Percentiles rank a stretch among this genome's conserved stretches.
Conservation (phyloP, 2,797 vertebrate species). For the Lagodon rhomboides region DNA sequence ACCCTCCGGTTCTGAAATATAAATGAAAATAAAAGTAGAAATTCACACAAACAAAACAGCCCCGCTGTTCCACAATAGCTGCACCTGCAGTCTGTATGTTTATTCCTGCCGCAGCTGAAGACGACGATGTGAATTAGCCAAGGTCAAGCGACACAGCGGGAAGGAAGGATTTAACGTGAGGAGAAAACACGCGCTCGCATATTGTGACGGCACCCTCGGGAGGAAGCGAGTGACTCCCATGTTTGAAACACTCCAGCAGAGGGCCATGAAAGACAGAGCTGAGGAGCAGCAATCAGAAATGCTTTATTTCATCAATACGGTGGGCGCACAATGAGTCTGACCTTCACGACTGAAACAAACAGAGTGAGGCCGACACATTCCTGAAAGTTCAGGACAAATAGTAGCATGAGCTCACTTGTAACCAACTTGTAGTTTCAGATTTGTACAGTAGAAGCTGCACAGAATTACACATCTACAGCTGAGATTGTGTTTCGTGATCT, state of each 20-base stretch:
- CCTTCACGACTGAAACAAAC: background rate
- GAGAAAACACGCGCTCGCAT: constrained; percentile 35
- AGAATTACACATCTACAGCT: background rate
- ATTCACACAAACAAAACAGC: background rate
- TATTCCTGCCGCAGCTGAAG: constrained; percentile 31
- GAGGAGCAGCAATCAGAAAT: constrained; percentile 2
- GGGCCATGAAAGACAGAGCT: constrained; percentile 74
- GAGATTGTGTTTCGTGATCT: background rate
- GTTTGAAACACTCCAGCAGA: constrained; percentile 77
- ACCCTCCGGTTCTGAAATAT: background rate
- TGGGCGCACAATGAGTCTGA: background rate
- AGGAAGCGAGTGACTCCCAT: constrained; percentile 44
- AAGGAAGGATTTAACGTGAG: constrained; percentile 36
- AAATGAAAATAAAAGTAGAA: background rate
- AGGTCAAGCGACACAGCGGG: constrained; percentile 62
- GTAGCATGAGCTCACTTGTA: background rate
- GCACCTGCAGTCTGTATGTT: constrained; percentile 32
- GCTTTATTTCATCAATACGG: constrained; percentile 18
- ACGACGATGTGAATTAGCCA: constrained; percentile 53
- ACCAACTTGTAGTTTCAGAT: background rate
- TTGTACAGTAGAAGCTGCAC: background rate
- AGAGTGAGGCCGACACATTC: background rate
- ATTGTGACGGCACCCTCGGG: constrained; percentile 51
- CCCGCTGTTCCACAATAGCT: background rate
- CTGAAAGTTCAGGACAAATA: background rate